These are phyloP conservation scores for Hemiprocne comata DNA, from an alignment of 2,113 vertebrate species.

Conservation along the genomic window DNA sequence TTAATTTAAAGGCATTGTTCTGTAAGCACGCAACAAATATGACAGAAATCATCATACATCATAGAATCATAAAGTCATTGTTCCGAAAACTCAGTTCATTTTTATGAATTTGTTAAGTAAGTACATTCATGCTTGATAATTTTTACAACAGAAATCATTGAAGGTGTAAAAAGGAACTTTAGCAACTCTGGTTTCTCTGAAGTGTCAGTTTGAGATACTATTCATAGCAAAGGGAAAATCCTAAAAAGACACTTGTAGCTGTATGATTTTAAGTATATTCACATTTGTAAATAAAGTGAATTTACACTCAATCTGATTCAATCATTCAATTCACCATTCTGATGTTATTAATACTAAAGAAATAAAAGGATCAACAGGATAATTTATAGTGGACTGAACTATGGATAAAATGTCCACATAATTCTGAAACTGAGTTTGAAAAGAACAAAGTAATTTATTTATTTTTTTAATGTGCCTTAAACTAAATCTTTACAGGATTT, in stretches of 20 bases:
- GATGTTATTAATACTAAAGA: neutral
- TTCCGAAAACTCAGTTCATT: slow-evolving; percentile 33
- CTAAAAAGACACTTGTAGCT: neutral
- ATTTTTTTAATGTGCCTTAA: neutral
- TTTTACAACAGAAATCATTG: slow-evolving; percentile 17
- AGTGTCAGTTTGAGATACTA: neutral
- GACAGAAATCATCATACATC: neutral
- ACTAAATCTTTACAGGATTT: neutral
- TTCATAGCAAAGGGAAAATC: slow-evolving; percentile 12
- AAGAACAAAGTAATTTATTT: neutral
- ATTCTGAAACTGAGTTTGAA: neutral
- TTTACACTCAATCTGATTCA: neutral
- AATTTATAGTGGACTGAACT: neutral
- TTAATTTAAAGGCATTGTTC: neutral
- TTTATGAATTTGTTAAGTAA: slow-evolving; percentile 54
- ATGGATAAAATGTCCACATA: neutral
- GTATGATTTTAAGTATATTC: neutral
- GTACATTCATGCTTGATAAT: slow-evolving; percentile 48
- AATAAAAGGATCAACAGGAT: neutral
- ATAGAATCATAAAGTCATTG: neutral
- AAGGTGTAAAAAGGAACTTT: slow-evolving; percentile 40
- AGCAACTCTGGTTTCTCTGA: slow-evolving; percentile 3
- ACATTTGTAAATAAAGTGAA: neutral
- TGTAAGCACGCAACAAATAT: neutral
- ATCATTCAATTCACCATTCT: neutral